Conservation (phyloP, 1,140 invertebrate genomes). For the Panagrolaimus sp. region DNA sequence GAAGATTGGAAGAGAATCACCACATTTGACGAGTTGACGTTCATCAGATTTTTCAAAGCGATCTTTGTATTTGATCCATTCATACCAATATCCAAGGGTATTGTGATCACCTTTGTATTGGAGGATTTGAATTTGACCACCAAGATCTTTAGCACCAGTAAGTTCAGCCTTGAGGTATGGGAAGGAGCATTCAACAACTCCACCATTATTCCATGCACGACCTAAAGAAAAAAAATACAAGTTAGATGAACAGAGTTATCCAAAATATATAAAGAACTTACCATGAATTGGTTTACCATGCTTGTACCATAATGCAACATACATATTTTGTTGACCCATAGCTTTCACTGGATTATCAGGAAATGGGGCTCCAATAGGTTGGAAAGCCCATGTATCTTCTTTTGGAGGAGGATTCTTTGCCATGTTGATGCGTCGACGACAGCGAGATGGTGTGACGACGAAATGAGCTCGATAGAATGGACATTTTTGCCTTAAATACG, state of each 20-base stretch:
- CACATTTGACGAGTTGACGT: conserved; percentile 42
- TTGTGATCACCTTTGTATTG: conserved; percentile 52
- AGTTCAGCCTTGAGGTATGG: conserved; percentile 47
- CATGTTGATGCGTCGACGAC: no score
- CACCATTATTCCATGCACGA: conserved; percentile 45
- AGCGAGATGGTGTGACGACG: no score
- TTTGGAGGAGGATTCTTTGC: conserved; percentile 20
- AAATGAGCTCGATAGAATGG: no score
- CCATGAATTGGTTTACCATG: conserved; percentile 35
- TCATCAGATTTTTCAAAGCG: conserved; percentile 42
- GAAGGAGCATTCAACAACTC: conserved; percentile 41
- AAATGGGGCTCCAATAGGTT: conserved; percentile 37
- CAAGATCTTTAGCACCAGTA: conserved; percentile 36
- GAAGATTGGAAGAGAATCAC: conserved; percentile 47
- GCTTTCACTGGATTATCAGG: conserved; percentile 44
- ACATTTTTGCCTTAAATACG: no score
- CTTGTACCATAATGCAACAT: conserved; percentile 47
- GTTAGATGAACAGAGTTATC: neutral
- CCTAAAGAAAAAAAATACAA: no score
- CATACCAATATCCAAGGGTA: conserved; percentile 49
- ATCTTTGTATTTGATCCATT: conserved; percentile 55
- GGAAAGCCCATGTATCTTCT: conserved; percentile 25
- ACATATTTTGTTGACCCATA: conserved; percentile 38
- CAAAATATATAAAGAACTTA: neutral
- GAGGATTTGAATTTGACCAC: conserved; percentile 45